A percentile compares a stretch with the other conserved stretches of the same genome.
phyloP scores from a whole-genome alignment of 2,888 invertebrate genomes.

The Molorchus minor region DNA sequence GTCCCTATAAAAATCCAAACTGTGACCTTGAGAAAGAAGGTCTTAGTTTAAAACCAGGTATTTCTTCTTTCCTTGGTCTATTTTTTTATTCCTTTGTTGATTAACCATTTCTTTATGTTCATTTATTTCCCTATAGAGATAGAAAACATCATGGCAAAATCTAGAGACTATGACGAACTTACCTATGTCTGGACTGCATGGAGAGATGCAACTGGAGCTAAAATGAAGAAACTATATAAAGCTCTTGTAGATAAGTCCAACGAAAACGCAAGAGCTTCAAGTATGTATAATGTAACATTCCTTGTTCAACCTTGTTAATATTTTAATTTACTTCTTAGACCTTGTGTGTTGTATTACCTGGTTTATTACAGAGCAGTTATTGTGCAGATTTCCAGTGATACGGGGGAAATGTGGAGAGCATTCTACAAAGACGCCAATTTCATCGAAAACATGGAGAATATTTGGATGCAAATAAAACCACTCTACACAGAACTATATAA shows the following conservation, averaged over 20 bases:
- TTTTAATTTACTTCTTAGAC: too few species aligned
- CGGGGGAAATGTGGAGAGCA: conserved; percentile 65
- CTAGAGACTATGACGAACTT: conserved; percentile 70
- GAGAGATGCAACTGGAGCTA: conserved; percentile 71
- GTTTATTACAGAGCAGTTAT: too few species aligned
- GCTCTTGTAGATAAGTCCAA: conserved; percentile 74
- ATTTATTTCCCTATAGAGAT: conserved; percentile 51
- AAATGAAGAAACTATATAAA: conserved; percentile 65
- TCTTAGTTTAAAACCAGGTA: conserved; percentile 58
- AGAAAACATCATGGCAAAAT: conserved; percentile 59
- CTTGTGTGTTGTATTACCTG: too few species aligned
- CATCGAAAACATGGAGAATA: conserved; percentile 54
- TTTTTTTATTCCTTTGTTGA: background rate
- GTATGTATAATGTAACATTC: conserved; percentile 18
- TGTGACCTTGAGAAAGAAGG: conserved; percentile 55
- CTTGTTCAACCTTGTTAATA: background rate
- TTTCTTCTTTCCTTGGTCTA: too few species aligned
- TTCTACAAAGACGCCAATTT: conserved; percentile 64
- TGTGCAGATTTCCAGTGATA: conserved; percentile 63
- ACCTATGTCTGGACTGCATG: conserved; percentile 73
- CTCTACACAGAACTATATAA: conserved; percentile 72
- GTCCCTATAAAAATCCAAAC: conserved; percentile 57
- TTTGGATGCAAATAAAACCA: conserved; percentile 71
- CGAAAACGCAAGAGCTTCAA: conserved; percentile 69
- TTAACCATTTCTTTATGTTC: background rate